These are phyloP conservation scores for Linnaemya tessellans DNA, from an alignment of 2,888 invertebrate genomes.

Conservation along the genomic window DNA sequence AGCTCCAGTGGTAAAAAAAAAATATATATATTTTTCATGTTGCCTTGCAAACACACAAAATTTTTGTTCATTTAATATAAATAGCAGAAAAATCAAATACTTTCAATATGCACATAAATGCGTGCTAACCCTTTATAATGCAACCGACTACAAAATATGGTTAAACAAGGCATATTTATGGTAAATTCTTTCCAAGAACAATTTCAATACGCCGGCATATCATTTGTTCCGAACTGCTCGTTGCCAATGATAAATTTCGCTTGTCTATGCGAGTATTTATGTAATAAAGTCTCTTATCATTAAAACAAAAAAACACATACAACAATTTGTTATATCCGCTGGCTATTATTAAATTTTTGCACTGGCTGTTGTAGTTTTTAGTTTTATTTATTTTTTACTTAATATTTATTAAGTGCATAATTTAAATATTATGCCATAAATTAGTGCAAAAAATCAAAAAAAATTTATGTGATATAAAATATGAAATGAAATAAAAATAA, in stretches of 20 bases:
- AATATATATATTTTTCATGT: neutral
- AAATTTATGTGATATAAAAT: slow-evolving; percentile 62
- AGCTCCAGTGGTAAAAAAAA: neutral
- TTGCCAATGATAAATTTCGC: slow-evolving; percentile 70
- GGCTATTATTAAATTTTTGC: slow-evolving; percentile 58
- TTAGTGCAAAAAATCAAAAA: slow-evolving; percentile 68
- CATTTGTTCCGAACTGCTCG: slow-evolving; percentile 14
- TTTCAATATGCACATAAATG: neutral
- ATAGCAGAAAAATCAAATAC: neutral
- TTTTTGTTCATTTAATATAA: slow-evolving; percentile 12
- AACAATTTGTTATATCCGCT: slow-evolving; percentile 65
- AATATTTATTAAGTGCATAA: slow-evolving; percentile 63
- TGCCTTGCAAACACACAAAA: neutral
- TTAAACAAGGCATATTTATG: slow-evolving; percentile 61
- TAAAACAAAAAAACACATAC: slow-evolving; percentile 42
- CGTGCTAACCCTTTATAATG: slow-evolving; percentile 1
- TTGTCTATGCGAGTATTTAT: slow-evolving; percentile 54
- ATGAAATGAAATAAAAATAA: slow-evolving; percentile 35
- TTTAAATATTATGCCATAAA: slow-evolving; percentile 70
- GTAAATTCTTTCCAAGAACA: slow-evolving; percentile 18
- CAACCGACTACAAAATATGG: slow-evolving; percentile 38
- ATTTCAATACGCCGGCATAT: neutral
- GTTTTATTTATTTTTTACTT: slow-evolving; percentile 44
- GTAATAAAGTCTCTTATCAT: slow-evolving; percentile 72
- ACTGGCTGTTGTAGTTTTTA: slow-evolving; percentile 28